Percentiles rank a stretch among this genome's conserved stretches.
phyloP scores from a whole-genome alignment of 1,140 invertebrate species.

The Pachypeltis micranthus region DNA sequence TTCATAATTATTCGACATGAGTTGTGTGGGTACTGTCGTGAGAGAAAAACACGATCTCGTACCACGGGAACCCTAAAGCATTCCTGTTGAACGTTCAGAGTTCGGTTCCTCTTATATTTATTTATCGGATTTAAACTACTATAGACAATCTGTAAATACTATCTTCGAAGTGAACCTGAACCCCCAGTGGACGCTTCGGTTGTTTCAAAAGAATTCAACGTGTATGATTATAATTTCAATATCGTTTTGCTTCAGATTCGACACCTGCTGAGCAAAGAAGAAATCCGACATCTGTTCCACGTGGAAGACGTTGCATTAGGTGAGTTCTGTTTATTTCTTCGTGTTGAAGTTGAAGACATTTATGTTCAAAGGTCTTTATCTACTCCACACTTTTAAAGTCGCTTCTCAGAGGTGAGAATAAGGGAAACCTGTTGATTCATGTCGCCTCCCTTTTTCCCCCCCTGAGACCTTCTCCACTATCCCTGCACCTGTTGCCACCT shows the following conservation, averaged over 20 bases:
- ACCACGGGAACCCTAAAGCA: too few relatives aligned
- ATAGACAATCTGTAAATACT: too few relatives aligned
- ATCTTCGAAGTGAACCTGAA: too few relatives aligned
- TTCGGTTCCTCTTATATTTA: too few relatives aligned
- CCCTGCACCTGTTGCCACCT: not conserved
- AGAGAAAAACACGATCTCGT: too few relatives aligned
- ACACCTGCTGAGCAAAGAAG: constrained; percentile 36
- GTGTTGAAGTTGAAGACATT: not conserved
- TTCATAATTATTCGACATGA: too few relatives aligned
- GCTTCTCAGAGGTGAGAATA: constrained; percentile 10
- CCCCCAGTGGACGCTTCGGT: too few relatives aligned
- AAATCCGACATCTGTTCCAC: constrained; percentile 38
- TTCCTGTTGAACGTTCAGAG: too few relatives aligned
- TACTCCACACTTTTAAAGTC: not conserved
- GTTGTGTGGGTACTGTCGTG: too few relatives aligned
- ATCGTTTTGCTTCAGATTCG: constrained; percentile 34
- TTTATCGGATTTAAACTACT: too few relatives aligned
- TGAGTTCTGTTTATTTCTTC: constrained; percentile 24
- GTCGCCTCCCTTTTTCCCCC: not conserved
- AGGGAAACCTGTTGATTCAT: not conserved
- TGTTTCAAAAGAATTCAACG: too few relatives aligned
- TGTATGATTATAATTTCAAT: too few relatives aligned
- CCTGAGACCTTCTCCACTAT: not conserved
- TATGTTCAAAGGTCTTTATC: not conserved
- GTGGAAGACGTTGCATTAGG: constrained; percentile 38